These are phyloP conservation scores for Coccyzus lansbergi DNA, from an alignment of 2,797 vertebrate species.

Conservation along the genomic window DNA sequence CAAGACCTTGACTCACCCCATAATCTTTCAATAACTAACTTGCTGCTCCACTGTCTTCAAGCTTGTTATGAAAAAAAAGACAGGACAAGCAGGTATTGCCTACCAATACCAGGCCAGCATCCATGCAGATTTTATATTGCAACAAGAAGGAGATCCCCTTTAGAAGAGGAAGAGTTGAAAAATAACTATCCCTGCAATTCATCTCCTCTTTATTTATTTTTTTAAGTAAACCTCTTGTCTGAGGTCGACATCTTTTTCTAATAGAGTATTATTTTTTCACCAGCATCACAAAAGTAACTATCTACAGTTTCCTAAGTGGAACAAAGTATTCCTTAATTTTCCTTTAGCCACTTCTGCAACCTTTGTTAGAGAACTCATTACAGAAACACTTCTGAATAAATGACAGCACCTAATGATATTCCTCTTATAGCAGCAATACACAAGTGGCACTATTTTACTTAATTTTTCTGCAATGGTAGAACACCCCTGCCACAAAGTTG, in stretches of 20 bases:
- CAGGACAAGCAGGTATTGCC: too few relatives aligned
- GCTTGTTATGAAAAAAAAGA: not conserved
- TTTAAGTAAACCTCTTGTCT: not conserved
- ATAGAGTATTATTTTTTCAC: not conserved
- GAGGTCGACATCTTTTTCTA: not conserved
- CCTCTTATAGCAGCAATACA: not conserved
- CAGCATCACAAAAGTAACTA: not conserved
- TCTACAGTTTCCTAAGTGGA: not conserved
- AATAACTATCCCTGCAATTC: not conserved
- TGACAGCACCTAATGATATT: slow-evolving; percentile 8
- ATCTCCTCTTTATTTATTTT: not conserved
- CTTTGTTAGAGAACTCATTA: slow-evolving; percentile 1
- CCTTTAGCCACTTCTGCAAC: not conserved
- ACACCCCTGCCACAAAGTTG: not conserved
- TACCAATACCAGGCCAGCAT: not conserved
- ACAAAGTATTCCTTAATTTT: not conserved
- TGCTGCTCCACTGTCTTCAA: not conserved
- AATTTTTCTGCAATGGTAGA: not conserved
- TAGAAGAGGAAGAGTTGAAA: not conserved
- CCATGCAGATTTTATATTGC: not conserved
- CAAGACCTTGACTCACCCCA: not conserved
- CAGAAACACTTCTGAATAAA: not conserved
- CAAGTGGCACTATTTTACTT: not conserved
- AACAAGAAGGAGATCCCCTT: not conserved
- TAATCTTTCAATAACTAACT: not conserved